Conservation (phyloP, 2,888 invertebrate genomes). For the Monoplex corrugatus region DNA sequence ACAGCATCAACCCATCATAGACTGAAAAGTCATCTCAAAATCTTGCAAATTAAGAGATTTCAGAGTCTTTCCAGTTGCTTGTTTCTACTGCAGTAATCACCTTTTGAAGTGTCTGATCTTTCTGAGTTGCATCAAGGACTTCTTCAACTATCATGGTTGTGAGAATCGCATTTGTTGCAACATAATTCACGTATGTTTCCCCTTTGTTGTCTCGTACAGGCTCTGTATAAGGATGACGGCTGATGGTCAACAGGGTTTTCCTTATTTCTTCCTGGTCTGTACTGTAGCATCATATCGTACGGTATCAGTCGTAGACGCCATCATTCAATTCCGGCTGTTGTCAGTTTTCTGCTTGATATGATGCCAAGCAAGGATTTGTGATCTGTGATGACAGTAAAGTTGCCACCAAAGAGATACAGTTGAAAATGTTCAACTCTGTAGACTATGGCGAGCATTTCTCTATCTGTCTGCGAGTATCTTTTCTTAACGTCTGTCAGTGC, state of each 20-base stretch:
- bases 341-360: constrained; percentile 60
- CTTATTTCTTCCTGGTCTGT: constrained; percentile 56
- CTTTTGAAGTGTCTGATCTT: constrained; percentile 48
- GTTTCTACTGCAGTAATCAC: constrained; percentile 54
- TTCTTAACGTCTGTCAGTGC: constrained; percentile 13
- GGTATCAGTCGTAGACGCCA: constrained; percentile 59
- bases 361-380: neutral
- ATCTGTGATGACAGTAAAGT: neutral
- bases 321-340: constrained; percentile 60
- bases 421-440: constrained; percentile 56
- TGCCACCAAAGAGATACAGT: constrained; percentile 61
- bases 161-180: constrained; percentile 55
- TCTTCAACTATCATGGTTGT: constrained; percentile 58
- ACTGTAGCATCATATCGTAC: constrained; percentile 57
- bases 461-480: constrained; percentile 60
- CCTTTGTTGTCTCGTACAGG: constrained; percentile 50
- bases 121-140: constrained; percentile 50
- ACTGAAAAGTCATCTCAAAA: constrained; percentile 50
- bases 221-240: constrained; percentile 59
- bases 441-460: constrained; percentile 66
- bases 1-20: constrained; percentile 42
- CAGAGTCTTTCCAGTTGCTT: constrained; percentile 50
- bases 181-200: constrained; percentile 57
- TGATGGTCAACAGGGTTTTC: constrained; percentile 49
- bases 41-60: constrained; percentile 17